Conservation (phyloP, 2,113 vertebrate genomes). For the Salvelinus alpinus region DNA sequence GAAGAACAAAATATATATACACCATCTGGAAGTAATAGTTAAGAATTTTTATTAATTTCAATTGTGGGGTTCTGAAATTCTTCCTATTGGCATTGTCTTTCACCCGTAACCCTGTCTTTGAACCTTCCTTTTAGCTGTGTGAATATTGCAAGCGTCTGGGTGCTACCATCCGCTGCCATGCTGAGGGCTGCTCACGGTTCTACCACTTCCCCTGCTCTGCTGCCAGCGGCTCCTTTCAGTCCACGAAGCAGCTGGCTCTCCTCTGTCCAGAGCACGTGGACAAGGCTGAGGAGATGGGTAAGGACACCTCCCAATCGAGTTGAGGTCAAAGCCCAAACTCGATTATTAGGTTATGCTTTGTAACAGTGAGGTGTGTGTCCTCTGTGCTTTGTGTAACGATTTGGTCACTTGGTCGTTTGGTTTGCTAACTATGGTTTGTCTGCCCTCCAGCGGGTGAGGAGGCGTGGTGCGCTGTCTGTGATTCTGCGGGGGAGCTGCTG, state of each 20-base stretch:
- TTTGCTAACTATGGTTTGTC: not conserved
- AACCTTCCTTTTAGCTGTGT: constrained; percentile 77
- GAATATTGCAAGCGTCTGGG: constrained; percentile 92
- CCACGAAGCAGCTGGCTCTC: constrained; percentile 87
- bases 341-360: not conserved
- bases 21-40: too few relatives aligned
- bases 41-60: too few relatives aligned
- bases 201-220: constrained; percentile 98
- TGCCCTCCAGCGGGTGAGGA: constrained; percentile 79
- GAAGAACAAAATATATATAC: too few relatives aligned
- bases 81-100: too few relatives aligned
- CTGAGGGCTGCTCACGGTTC: constrained; percentile 84
- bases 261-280: constrained; percentile 90
- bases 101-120: too few relatives aligned
- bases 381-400: not conserved
- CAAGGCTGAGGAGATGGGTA: constrained; percentile 86
- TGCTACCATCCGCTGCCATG: constrained; percentile 91
- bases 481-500: constrained; percentile 80
- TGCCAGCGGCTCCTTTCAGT: constrained; percentile 92
- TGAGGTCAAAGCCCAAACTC: not conserved
- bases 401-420: not conserved
- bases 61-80: too few relatives aligned
- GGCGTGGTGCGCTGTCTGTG: constrained; percentile 81
- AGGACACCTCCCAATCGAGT: constrained; percentile 12
- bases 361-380: not conserved